A percentile compares a stretch with the other conserved stretches of the same genome.
These are phyloP conservation scores for Sternarchorhynchus goeldii DNA, from an alignment of 2,797 vertebrate genomes.

Conservation along the genomic window DNA sequence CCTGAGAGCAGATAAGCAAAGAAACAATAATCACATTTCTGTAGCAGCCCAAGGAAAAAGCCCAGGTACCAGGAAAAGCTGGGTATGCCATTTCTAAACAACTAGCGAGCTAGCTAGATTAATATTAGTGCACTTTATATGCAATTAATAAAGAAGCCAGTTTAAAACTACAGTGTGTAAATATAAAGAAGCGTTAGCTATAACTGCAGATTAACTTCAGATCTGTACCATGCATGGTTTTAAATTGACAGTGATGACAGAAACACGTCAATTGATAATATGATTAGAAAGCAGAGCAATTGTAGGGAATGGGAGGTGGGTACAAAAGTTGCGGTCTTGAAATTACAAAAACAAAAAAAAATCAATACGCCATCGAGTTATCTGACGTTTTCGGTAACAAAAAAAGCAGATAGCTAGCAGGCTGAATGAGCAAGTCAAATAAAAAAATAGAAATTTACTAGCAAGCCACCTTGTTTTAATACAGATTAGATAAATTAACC, in stretches of 20 bases:
- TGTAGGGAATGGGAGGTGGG: too few species aligned
- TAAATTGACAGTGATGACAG: not conserved
- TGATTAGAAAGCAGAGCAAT: not conserved
- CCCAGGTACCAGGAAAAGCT: slow-evolving; percentile 4
- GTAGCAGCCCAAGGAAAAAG: slow-evolving; percentile 43
- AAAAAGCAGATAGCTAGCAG: too few species aligned
- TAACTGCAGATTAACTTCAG: not conserved
- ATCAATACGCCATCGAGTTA: not conserved
- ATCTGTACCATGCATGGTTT: not conserved
- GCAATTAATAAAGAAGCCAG: too few species aligned
- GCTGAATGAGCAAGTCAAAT: too few species aligned
- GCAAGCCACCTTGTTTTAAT: too few species aligned
- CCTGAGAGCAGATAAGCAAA: slow-evolving; percentile 24
- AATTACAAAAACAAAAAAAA: not conserved
- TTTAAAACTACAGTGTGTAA: too few species aligned
- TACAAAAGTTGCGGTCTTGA: too few species aligned
- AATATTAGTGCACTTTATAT: too few species aligned
- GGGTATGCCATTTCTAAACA: not conserved
- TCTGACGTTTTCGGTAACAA: too few species aligned
- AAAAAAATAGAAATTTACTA: too few species aligned
- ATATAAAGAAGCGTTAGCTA: too few species aligned
- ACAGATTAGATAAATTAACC: too few species aligned
- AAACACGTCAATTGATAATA: not conserved
- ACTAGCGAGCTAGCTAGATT: not conserved
- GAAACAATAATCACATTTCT: slow-evolving; percentile 18